Base-by-base conservation (phyloP, 2,113 vertebrate genomes). In the Gymnorhina tibicen region DNA sequence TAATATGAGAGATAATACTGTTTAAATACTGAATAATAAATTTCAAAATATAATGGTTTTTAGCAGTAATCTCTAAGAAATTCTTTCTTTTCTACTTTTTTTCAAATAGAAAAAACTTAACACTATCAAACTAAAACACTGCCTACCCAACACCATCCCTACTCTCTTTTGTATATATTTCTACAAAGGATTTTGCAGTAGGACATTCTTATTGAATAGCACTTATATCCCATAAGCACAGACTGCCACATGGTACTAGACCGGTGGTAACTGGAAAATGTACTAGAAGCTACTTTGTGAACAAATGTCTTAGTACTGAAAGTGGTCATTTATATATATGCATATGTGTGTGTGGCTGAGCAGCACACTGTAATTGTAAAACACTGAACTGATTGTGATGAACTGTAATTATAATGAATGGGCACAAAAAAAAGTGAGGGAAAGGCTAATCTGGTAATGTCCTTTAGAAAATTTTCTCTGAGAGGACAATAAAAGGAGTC, bases 211-310 rank as follows among this genome's bases (percentile, higher is more conserved):
- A 16, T 12, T 13, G 35, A 62, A 49, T 28, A 62, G 16, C 32
- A 30, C 1, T 3, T 47, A 16, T 42, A n/a, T 28, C 30, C 35
- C 27, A 22, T 30, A 32, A 78, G 17, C 56, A 81, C 22, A 35
- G 27, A 60, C 12, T 64, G 24, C 42, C 27, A 35, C 1, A 2
- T 1, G 0, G 6, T 16, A 47, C 22, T 49, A 44, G 37, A 24
- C 12, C n/a, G n/a, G n/a, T 22, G 26, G 28, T 59, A 66, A 56
- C 12, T 33, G 35, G 41, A 74, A 91, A 85, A 62, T 46, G 22
- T 49, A 35, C 16, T 62, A 39, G n/a, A 67, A 85, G 15, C 22
- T 58, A 35, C 49, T 72, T 37, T 56, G 39, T 53, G 22, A 35
- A 13, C 5, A 55, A 69, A 60, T 44, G 11, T 52, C 50, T 85